Evolutionary conservation across 1,140 invertebrate species (phyloP).

Genomic region (Tetramorium parvispinum): DNA sequence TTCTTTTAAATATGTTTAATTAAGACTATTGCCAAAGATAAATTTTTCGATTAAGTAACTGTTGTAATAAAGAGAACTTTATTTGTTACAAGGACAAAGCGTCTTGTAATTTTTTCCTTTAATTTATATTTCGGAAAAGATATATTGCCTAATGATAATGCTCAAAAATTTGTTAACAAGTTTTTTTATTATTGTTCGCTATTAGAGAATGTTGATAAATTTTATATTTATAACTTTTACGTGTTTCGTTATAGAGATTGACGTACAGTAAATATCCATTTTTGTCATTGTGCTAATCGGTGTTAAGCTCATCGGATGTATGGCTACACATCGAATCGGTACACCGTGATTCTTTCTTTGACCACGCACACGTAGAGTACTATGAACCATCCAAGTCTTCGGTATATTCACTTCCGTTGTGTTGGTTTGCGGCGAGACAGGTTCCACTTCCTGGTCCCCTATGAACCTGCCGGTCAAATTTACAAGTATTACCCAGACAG

Average conservation of each 20-base stretch:
- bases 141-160: neutral
- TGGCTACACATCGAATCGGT: conserved; percentile 91
- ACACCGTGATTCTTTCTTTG: conserved; percentile 91
- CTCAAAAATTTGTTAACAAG: neutral
- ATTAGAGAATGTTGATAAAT: conserved; percentile 6
- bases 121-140: neutral
- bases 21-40: neutral
- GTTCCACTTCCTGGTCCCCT: conserved; percentile 89
- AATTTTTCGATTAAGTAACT: neutral
- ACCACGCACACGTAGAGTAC: conserved; percentile 92
- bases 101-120: neutral
- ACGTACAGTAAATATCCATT: conserved; percentile 95
- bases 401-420: conserved; percentile 92
- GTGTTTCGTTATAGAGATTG: neutral
- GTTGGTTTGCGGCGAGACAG: conserved; percentile 90
- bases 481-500: neutral
- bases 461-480: conserved; percentile 79
- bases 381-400: conserved; percentile 93
- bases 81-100: neutral
- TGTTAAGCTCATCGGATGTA: conserved; percentile 93
- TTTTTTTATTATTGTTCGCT: neutral
- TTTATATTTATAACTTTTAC: neutral
- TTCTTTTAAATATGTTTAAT: neutral
- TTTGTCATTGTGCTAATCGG: conserved; percentile 89
- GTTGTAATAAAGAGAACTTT: neutral